Conservation (phyloP, 1,140 invertebrate species). For the Phenacoccus solenopsis region DNA sequence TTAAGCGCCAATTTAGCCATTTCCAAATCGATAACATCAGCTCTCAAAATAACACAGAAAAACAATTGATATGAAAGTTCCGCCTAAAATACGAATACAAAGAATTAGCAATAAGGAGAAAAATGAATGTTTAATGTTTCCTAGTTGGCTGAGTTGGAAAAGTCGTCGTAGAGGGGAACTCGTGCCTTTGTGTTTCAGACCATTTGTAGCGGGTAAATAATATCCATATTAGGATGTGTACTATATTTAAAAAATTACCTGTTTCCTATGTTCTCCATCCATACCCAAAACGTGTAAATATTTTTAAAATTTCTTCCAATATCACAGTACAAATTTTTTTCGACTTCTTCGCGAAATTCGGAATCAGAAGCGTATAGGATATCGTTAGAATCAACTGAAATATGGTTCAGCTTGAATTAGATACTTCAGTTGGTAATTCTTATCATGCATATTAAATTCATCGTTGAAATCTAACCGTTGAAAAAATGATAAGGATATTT, state of each 20-base stretch:
- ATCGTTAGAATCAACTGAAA: conserved; percentile 81
- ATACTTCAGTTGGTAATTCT: too few relatives aligned
- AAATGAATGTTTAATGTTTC: neutral
- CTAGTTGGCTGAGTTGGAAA: too few relatives aligned
- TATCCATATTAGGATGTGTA: too few relatives aligned
- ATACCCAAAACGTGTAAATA: conserved; percentile 55
- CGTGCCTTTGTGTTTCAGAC: too few relatives aligned
- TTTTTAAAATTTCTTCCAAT: conserved; percentile 57
- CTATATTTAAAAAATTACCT: conserved; percentile 32
- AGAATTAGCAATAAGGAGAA: conserved; percentile 11
- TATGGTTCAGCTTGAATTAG: too few relatives aligned
- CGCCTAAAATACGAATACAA: conserved; percentile 35
- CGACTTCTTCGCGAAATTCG: conserved; percentile 69
- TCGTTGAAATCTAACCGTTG: too few relatives aligned
- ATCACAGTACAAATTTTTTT: conserved; percentile 66
- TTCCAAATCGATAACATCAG: conserved; percentile 46
- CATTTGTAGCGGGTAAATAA: too few relatives aligned
- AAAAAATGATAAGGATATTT: conserved; percentile 68
- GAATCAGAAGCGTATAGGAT: conserved; percentile 78
- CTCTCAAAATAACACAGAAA: conserved; percentile 51
- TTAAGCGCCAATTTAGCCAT: conserved; percentile 55
- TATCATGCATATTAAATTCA: too few relatives aligned
- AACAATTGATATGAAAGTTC: conserved; percentile 59
- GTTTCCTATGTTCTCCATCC: conserved; percentile 41
- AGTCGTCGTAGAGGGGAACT: too few relatives aligned